Evolutionary conservation across 2,888 invertebrate genomes (phyloP).

Genomic region (Rotaria magnacalcarata): DNA sequence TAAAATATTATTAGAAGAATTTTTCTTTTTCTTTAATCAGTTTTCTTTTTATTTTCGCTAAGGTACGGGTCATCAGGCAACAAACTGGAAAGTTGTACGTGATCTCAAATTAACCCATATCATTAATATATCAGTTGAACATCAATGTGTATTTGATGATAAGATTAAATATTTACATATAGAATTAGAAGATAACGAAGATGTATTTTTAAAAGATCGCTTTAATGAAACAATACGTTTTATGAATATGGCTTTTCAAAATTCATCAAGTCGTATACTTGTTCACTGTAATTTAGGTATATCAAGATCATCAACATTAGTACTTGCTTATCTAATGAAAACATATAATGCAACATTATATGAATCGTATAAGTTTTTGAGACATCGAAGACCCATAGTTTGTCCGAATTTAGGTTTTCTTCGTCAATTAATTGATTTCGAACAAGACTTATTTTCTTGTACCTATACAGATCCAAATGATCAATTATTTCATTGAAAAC

Average conservation of each 20-base stretch:
- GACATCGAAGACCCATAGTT: conserved; percentile 50
- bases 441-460: conserved; percentile 50
- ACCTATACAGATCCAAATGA: conserved; percentile 46
- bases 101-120: conserved; percentile 52
- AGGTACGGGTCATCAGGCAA: conserved; percentile 53
- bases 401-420: conserved; percentile 50
- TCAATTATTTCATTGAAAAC: conserved; percentile 4
- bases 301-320: conserved; percentile 51
- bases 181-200: conserved; percentile 43
- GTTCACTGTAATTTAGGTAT: conserved; percentile 53
- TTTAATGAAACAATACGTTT: conserved; percentile 49
- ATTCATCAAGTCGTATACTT: conserved; percentile 50
- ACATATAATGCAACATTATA: conserved; percentile 48
- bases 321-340: conserved; percentile 51
- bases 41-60: no score
- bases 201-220: conserved; percentile 44
- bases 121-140: conserved; percentile 50
- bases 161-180: conserved; percentile 34
- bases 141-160: conserved; percentile 12
- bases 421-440: conserved; percentile 50
- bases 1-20: background rate
- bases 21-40: no score
- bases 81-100: conserved; percentile 50
- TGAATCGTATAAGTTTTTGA: conserved; percentile 50
- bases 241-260: conserved; percentile 49